phyloP scores from a whole-genome alignment of 2,888 invertebrate species.

The Galeruca laticollis region DNA sequence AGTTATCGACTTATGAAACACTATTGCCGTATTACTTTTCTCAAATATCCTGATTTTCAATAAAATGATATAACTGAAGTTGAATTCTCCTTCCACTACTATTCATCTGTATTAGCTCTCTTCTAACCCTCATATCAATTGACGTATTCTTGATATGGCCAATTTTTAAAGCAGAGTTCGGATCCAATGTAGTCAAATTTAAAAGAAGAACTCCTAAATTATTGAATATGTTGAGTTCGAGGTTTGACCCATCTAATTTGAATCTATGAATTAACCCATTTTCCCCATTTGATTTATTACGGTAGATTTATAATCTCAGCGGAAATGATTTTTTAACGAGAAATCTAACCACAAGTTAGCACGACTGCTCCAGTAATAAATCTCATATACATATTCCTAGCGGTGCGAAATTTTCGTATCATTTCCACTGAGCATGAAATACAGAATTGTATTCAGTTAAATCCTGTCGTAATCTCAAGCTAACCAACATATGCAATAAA shows the following conservation, averaged over 20 bases:
- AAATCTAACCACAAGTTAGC: slow-evolving; percentile 12
- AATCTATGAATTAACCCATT: background rate
- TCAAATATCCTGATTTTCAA: too few relatives aligned
- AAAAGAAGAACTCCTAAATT: background rate
- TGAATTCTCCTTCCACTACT: too few relatives aligned
- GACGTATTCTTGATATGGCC: too few relatives aligned
- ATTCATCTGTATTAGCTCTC: too few relatives aligned
- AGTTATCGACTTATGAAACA: too few relatives aligned
- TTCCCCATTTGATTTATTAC: slow-evolving; percentile 22
- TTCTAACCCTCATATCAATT: too few relatives aligned
- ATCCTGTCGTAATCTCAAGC: background rate
- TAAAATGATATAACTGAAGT: too few relatives aligned
- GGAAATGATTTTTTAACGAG: slow-evolving; percentile 26
- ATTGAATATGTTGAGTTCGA: background rate
- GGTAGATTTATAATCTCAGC: slow-evolving; percentile 4
- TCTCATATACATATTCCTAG: slow-evolving; percentile 22
- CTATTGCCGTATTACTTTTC: too few relatives aligned
- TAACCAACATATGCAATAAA: background rate
- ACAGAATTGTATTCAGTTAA: background rate
- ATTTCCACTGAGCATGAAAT: slow-evolving; percentile 19
- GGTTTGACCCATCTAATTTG: background rate
- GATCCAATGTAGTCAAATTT: too few relatives aligned
- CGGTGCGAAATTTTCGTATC: slow-evolving; percentile 27
- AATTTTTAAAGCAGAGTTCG: too few relatives aligned
- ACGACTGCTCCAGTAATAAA: slow-evolving; percentile 11